These are phyloP conservation scores for Epizoanthus rinbou DNA, from an alignment of 92 coral and sea anemone genomes.

Conservation along the genomic window DNA sequence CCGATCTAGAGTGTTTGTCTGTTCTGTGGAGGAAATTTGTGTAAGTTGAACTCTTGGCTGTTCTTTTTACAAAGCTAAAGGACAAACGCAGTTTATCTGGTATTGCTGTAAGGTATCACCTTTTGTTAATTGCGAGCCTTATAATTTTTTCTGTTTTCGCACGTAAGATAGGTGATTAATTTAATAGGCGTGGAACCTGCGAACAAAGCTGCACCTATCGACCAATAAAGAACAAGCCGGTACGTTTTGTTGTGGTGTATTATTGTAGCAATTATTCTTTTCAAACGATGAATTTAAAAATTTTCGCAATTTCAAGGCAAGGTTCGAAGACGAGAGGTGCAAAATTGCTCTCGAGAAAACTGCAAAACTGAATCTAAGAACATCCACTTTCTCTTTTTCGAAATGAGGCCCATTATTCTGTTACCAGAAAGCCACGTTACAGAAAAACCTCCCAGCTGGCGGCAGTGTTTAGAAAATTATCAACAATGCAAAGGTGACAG, in stretches of 20 bases:
- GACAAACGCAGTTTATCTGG: too few species aligned
- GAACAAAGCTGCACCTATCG: slow-evolving; percentile 37
- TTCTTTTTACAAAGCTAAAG: too few species aligned
- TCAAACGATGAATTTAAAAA: slow-evolving; percentile 14
- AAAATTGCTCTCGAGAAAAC: not conserved
- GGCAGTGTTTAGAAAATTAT: slow-evolving; percentile 30
- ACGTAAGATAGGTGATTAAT: slow-evolving; percentile 32
- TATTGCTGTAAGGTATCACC: too few species aligned
- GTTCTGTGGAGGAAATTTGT: too few species aligned
- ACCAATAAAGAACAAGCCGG: slow-evolving; percentile 37
- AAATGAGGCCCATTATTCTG: slow-evolving; percentile 38
- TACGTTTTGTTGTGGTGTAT: slow-evolving; percentile 40
- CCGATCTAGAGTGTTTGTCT: too few species aligned
- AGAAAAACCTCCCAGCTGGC: slow-evolving; percentile 14
- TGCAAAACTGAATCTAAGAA: not conserved
- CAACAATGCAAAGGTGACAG: slow-evolving; percentile 24
- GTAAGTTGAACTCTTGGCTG: too few species aligned
- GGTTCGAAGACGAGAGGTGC: slow-evolving; percentile 15
- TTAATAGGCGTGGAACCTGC: slow-evolving; percentile 30
- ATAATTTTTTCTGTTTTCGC: slow-evolving; percentile 31
- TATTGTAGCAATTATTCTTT: slow-evolving; percentile 22
- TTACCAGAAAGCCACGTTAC: slow-evolving; percentile 9
- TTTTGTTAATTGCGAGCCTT: not conserved
- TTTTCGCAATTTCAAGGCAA: slow-evolving; percentile 3
- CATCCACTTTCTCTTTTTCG: not conserved